These are phyloP conservation scores for Gnathonemus echidnorhynchus DNA, from an alignment of 2,113 vertebrate genomes.

Conservation along the genomic window DNA sequence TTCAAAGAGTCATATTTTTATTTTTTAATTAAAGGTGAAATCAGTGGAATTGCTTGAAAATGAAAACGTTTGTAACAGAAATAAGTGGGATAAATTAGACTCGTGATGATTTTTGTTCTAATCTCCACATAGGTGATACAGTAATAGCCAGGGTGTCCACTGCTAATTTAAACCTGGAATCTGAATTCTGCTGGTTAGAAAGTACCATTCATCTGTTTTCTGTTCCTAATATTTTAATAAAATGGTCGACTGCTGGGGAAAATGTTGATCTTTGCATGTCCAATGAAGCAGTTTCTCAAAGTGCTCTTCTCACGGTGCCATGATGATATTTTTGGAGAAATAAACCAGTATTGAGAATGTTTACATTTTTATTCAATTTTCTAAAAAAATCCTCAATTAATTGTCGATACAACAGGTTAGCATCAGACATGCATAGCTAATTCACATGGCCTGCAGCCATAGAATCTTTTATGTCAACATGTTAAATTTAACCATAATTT, in stretches of 20 bases:
- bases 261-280: background rate
- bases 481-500: background rate
- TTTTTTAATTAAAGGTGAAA: constrained; percentile 9
- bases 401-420: background rate
- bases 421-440: background rate
- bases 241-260: background rate
- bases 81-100: background rate
- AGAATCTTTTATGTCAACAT: background rate
- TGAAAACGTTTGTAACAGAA: background rate
- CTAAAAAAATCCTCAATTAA: background rate
- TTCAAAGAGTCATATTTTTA: background rate
- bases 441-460: background rate
- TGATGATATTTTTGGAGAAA: background rate
- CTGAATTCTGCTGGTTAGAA: background rate
- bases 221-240: background rate
- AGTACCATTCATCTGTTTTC: background rate
- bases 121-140: background rate
- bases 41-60: background rate
- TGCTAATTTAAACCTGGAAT: background rate
- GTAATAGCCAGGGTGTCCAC: background rate
- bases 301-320: background rate
- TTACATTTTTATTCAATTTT: background rate
- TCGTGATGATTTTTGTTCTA: background rate
- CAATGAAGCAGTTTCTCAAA: background rate
- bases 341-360: background rate